Evolutionary conservation across 1,140 invertebrate genomes (phyloP), one percentile per base, ranked within the genome.

Genomic region (Papilio aristodemus): DNA sequence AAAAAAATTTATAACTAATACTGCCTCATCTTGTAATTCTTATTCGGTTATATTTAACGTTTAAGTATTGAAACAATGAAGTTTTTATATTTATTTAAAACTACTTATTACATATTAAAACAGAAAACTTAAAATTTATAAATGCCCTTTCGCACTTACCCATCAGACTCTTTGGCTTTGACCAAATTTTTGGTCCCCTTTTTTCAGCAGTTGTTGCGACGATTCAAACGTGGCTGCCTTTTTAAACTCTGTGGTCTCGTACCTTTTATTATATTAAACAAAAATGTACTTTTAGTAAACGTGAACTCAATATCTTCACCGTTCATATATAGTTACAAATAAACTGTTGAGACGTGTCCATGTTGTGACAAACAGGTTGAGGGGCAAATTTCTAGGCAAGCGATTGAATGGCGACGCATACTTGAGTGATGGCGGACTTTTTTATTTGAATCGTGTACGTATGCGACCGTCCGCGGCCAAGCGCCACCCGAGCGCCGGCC

Each of bases 401-500:
- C 83, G 81, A 84, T 85, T 84, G 83, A 85, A 89, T 85, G 80
- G 86, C 80, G 83, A 81, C 85, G 89, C 89, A 91, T 91, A 91
- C 85, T 91, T 90, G 87, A 91, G 87, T 90, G 87, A 89, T 86
- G 84, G 89, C 79, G 83, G 81, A 88, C 86, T 90, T 90, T 90
- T 91, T 91, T 91, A 91, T 91, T 91, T 89, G 87, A 91, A 89
- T 90, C 89, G 89, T 91, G 89, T 88, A 78, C 76, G 86, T 90
- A 91, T 91, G 89, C 86, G 85, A 80, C 73, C 72, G 80, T 71
- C 80, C 75, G 71, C 72, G 72, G 63, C 46, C 69, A 6, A 54
- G 11, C 46, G 46, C 36, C 67, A 58, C 67, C 46, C 69, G n/a
- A 54, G 11, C 46, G 46, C 36, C 67, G 66, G 68, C 70, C 73